These are phyloP conservation scores for Tenebrio molitor DNA, from an alignment of 1,140 invertebrate species.

Conservation along the genomic window DNA sequence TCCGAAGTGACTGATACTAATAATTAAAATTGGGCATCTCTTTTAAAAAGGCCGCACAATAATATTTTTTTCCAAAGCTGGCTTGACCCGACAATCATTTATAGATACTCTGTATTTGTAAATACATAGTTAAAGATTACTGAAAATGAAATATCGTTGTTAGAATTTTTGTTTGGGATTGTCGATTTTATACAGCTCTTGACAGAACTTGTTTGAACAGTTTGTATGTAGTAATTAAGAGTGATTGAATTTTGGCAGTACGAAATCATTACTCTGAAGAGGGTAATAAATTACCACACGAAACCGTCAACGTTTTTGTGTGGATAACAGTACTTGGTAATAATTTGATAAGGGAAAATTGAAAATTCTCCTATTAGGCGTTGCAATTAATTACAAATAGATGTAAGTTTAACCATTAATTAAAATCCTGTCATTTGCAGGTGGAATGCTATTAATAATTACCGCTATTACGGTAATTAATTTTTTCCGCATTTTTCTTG, in stretches of 20 bases:
- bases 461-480: conserved; percentile 2
- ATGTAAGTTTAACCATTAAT: conserved; percentile 26
- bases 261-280: conserved; percentile 6
- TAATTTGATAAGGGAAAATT: conserved; percentile 31
- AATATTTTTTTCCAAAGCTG: too few species aligned
- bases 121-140: too few species aligned
- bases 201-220: too few species aligned
- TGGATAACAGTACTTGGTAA: conserved; percentile 6
- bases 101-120: too few species aligned
- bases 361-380: conserved; percentile 11
- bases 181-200: too few species aligned
- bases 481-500: conserved; percentile 1
- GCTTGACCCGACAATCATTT: too few species aligned
- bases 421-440: conserved; percentile 24
- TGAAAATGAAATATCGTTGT: too few species aligned
- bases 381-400: conserved; percentile 27
- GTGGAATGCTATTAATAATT: not conserved
- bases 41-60: too few species aligned
- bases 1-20: too few species aligned
- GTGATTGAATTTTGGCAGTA: conserved; percentile 35
- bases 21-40: too few species aligned
- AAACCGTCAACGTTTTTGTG: conserved; percentile 31
- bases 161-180: too few species aligned
- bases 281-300: conserved; percentile 22
- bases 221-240: conserved; percentile 28